phyloP scores from a whole-genome alignment of 2,888 invertebrate genomes.

The Girardia tigrina region DNA sequence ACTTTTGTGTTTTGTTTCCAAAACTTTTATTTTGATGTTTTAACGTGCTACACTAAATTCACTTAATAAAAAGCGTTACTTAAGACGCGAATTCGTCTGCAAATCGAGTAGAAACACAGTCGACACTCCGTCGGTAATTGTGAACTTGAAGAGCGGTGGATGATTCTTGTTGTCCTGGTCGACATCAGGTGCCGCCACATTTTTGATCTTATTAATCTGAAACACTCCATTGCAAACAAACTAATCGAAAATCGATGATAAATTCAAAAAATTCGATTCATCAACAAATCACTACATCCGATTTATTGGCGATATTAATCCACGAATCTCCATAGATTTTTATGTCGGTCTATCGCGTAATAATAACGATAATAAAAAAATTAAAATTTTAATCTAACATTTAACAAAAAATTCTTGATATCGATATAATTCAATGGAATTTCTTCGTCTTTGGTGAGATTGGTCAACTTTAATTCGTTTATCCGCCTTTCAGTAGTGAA shows the following conservation, averaged over 20 bases:
- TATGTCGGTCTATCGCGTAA: neutral
- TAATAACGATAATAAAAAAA: neutral
- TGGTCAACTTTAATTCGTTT: neutral
- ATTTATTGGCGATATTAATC: neutral
- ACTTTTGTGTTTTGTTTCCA: too few species aligned
- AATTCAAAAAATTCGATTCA: neutral
- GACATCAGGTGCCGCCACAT: neutral
- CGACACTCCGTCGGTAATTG: neutral
- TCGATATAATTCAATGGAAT: neutral
- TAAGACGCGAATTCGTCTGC: neutral
- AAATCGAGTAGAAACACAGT: neutral
- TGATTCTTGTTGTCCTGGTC: conserved; percentile 1
- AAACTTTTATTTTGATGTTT: too few species aligned
- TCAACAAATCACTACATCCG: neutral
- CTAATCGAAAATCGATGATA: neutral
- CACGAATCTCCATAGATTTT: neutral
- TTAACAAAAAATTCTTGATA: neutral
- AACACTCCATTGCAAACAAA: neutral
- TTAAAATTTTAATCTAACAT: neutral
- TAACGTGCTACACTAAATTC: too few species aligned
- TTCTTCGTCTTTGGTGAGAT: neutral
- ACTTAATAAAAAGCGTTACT: too few species aligned
- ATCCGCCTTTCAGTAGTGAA: too few species aligned
- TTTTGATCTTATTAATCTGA: neutral
- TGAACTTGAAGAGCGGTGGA: neutral